These are phyloP conservation scores for Pantala flavescens DNA, from an alignment of 1,140 invertebrate genomes.

Conservation along the genomic window DNA sequence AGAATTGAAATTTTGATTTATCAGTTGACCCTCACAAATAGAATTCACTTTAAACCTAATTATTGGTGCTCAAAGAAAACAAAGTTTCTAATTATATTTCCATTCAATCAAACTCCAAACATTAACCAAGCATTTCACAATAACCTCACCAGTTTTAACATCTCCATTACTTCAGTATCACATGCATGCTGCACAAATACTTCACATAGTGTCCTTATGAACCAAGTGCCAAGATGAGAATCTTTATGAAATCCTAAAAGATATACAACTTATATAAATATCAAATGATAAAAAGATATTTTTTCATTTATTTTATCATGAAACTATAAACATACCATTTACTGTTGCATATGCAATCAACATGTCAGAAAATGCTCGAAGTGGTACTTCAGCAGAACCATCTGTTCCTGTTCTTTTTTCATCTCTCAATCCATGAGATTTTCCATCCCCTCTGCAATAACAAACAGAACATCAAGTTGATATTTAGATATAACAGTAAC, in stretches of 20 bases:
- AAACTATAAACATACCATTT: neutral
- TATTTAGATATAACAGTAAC: too few relatives aligned
- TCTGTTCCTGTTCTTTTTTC: conserved; percentile 17
- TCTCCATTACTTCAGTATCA: neutral
- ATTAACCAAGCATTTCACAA: conserved; percentile 25
- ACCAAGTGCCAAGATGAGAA: neutral
- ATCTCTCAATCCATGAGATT: conserved; percentile 12
- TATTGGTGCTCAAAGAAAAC: too few relatives aligned
- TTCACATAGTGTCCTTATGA: neutral
- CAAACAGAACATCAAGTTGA: neutral
- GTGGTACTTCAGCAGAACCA: conserved; percentile 19
- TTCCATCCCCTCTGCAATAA: conserved; percentile 16
- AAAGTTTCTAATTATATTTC: too few relatives aligned
- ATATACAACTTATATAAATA: conserved; percentile 11
- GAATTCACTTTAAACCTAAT: too few relatives aligned
- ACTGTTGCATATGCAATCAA: neutral
- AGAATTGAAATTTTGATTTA: too few relatives aligned
- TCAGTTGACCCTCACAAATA: too few relatives aligned
- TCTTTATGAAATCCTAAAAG: neutral
- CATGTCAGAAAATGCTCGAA: neutral
- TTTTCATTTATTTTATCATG: neutral
- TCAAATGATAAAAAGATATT: too few relatives aligned
- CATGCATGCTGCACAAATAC: neutral
- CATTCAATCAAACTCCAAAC: too few relatives aligned
- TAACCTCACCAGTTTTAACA: conserved; percentile 21